These are phyloP conservation scores for Monochamus saltuarius DNA, from an alignment of 1,140 invertebrate species.

Conservation along the genomic window DNA sequence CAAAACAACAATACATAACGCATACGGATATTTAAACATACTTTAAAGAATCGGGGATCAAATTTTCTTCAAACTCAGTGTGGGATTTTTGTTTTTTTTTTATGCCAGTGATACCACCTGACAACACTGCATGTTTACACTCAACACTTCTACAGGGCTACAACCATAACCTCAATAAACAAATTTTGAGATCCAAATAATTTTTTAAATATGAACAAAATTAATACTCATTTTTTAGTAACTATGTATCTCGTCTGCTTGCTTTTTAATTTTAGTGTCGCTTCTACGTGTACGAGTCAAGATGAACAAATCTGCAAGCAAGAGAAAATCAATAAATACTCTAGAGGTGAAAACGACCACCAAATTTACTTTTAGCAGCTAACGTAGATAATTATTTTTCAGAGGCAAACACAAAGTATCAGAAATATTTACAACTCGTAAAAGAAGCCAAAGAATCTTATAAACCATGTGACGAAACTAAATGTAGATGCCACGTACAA, in stretches of 20 bases:
- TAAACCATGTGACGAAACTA: slow-evolving; percentile 52
- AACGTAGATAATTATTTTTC: slow-evolving; percentile 3
- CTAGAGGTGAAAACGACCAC: slow-evolving; percentile 27
- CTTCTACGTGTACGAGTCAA: slow-evolving; percentile 1
- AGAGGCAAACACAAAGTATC: slow-evolving; percentile 33
- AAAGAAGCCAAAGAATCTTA: slow-evolving; percentile 50
- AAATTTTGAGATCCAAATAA: background rate
- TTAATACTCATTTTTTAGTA: slow-evolving; percentile 1
- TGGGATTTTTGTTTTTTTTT: too few relatives aligned
- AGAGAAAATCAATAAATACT: slow-evolving; percentile 32
- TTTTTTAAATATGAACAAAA: background rate
- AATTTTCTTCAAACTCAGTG: too few relatives aligned
- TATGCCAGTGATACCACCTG: too few relatives aligned
- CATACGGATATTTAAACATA: too few relatives aligned
- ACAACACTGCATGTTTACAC: too few relatives aligned
- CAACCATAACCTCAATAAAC: slow-evolving; percentile 21
- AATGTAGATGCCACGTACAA: slow-evolving; percentile 63
- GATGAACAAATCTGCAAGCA: slow-evolving; percentile 7
- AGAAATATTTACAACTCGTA: slow-evolving; percentile 51
- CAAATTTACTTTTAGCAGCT: slow-evolving; percentile 26
- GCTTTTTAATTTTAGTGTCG: background rate
- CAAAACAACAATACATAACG: too few relatives aligned
- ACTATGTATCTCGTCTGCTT: background rate
- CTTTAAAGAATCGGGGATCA: too few relatives aligned
- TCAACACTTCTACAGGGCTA: too few relatives aligned